These are phyloP conservation scores for Scaeva pyrastri DNA, from an alignment of 2,888 invertebrate species.

Conservation along the genomic window DNA sequence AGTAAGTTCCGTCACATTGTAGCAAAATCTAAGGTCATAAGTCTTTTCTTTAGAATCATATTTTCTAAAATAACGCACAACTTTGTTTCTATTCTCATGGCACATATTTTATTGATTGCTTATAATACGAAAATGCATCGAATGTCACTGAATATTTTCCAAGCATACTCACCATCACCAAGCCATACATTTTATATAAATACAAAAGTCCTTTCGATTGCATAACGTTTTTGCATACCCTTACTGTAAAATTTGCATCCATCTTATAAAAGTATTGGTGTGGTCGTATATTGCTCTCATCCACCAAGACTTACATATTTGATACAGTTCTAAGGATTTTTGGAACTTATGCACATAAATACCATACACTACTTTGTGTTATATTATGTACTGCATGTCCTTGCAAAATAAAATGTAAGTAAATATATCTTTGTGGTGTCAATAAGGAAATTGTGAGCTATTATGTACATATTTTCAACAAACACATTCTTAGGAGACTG, in stretches of 20 bases:
- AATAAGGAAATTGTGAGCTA: slow-evolving; percentile 57
- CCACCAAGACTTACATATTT: no score
- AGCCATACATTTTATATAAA: neutral
- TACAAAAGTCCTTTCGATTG: slow-evolving; percentile 40
- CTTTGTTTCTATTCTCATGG: slow-evolving; percentile 29
- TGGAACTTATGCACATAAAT: slow-evolving; percentile 19
- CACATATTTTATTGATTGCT: slow-evolving; percentile 63
- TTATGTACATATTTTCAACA: slow-evolving; percentile 54
- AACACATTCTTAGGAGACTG: slow-evolving; percentile 16
- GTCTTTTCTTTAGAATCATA: neutral
- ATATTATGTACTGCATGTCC: slow-evolving; percentile 42
- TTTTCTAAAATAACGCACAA: slow-evolving; percentile 15
- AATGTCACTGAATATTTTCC: slow-evolving; percentile 14
- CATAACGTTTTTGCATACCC: slow-evolving; percentile 53
- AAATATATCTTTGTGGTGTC: slow-evolving; percentile 34
- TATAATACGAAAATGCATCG: slow-evolving; percentile 53
- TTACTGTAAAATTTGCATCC: neutral
- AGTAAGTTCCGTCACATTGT: no score
- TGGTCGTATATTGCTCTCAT: neutral
- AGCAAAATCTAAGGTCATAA: no score
- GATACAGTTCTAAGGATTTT: neutral
- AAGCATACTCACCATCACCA: neutral
- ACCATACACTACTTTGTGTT: neutral
- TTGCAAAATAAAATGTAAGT: slow-evolving; percentile 43
- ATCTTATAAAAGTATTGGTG: slow-evolving; percentile 17